Percentiles rank a stretch among this genome's conserved stretches.
phyloP scores from a whole-genome alignment of 1,140 invertebrate species.

The Paralvinella palmiformis region DNA sequence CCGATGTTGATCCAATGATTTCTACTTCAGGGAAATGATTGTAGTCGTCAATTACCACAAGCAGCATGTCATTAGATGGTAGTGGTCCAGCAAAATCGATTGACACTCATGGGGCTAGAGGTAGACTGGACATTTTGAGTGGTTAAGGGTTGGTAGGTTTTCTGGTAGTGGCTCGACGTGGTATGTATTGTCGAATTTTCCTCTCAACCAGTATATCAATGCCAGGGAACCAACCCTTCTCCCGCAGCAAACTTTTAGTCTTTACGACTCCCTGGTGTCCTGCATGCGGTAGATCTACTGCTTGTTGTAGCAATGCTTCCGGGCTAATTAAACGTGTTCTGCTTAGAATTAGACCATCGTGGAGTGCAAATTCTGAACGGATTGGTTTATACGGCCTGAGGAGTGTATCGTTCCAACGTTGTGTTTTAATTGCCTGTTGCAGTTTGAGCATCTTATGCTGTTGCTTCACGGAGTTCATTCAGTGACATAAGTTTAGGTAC shows the following conservation, averaged over 20 bases:
- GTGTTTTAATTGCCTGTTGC: too few relatives aligned
- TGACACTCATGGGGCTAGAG: not conserved
- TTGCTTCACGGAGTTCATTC: too few relatives aligned
- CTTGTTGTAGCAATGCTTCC: not conserved
- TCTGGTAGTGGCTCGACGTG: not conserved
- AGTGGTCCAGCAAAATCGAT: not conserved
- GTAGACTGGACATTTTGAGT: not conserved
- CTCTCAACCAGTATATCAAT: conserved; percentile 2
- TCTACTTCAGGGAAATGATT: too few relatives aligned
- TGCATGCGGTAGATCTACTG: too few relatives aligned
- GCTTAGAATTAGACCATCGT: too few relatives aligned
- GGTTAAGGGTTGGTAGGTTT: not conserved
- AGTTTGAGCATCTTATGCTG: too few relatives aligned
- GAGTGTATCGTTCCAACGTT: too few relatives aligned
- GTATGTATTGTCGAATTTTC: not conserved
- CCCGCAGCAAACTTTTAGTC: not conserved
- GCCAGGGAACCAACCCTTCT: conserved; percentile 9
- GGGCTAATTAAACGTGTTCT: too few relatives aligned
- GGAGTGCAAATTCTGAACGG: too few relatives aligned
- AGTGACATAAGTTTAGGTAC: too few relatives aligned
- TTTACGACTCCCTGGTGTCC: not conserved
- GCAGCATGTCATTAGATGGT: not conserved
- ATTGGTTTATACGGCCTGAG: too few relatives aligned
- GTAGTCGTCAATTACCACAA: too few relatives aligned
- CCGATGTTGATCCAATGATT: conserved; percentile 24